Evolutionary conservation across 1,140 invertebrate species (phyloP), one percentile per base, ranked within the genome.

Genomic region (Pachypeltis micranthus): DNA sequence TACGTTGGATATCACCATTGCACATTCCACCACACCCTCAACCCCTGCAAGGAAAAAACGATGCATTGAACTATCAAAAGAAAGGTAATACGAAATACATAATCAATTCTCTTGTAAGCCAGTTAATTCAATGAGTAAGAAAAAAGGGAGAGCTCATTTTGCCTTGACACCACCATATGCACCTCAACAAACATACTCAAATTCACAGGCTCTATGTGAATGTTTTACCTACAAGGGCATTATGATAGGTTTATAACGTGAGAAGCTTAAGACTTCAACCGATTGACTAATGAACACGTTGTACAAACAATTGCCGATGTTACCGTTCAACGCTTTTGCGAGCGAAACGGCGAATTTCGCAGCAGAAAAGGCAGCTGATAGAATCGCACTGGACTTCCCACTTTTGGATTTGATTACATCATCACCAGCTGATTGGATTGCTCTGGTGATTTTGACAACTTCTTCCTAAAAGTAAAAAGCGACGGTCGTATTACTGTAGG

Each of bases 1-100:
- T 14, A 93, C 77, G 72, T 90, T 86, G 0, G 95, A 98, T 69
- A 84, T 82, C 4, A 99, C 90, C 73, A 89, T 98, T 1, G 92
- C 84, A 76, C 94, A 98, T 76, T 98, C 94, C 19, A 96, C 79
- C 24, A 97, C 84, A 71, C 90, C 87, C 61, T 85, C 77, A 71
- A 94, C 88, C 28, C 95, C 95, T 62, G 86, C 86, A 28, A 81
- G n/a, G 7, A 21, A 2, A 96, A 76, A 59, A 88, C 95, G 66
- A 78, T 78, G n/a, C 89, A 82, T 63, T 96, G 75, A 1, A 90
- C 86, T 67, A 85, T 61, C 80, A 72, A 0, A 10, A 39, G 31
- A 39, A 39, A 39, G 7, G 31, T 39, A n/a, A n/a, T n/a, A n/a
- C n/a, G n/a, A n/a, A n/a, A n/a, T n/a, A n/a, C n/a, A n/a, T n/a